phyloP scores from a whole-genome alignment of 2,113 vertebrate species.

The Cricetomys ansorgei region DNA sequence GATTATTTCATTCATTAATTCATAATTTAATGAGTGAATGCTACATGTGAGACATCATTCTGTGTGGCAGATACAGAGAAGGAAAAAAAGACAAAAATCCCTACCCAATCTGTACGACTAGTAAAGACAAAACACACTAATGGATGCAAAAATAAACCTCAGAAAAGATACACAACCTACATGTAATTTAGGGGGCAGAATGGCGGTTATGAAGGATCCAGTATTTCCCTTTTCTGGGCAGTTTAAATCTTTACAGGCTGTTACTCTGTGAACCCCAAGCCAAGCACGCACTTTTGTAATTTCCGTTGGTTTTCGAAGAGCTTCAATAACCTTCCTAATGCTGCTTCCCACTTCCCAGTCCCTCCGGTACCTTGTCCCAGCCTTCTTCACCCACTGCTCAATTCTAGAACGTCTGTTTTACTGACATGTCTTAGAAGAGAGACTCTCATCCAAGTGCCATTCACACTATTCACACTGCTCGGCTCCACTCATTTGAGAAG shows the following conservation, averaged over 20 bases:
- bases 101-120: not conserved
- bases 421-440: not conserved
- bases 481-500: not conserved
- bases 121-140: not conserved
- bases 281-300: not conserved
- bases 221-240: constrained; percentile 13
- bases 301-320: not conserved
- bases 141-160: not conserved
- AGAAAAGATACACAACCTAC: not conserved
- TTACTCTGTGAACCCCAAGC: not conserved
- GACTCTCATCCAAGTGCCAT: not conserved
- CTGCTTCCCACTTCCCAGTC: not conserved
- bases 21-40: not conserved
- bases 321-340: not conserved
- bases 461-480: not conserved
- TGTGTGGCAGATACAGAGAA: not conserved
- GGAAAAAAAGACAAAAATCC: constrained; percentile 1
- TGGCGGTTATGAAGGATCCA: not conserved
- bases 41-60: not conserved
- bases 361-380: not conserved
- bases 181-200: not conserved
- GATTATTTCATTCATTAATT: constrained; percentile 10
- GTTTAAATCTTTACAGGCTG: not conserved
- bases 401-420: not conserved
- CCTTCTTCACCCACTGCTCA: not conserved